These are phyloP conservation scores for Ondatra zibethicus DNA, from an alignment of 2,113 vertebrate genomes.

Conservation along the genomic window DNA sequence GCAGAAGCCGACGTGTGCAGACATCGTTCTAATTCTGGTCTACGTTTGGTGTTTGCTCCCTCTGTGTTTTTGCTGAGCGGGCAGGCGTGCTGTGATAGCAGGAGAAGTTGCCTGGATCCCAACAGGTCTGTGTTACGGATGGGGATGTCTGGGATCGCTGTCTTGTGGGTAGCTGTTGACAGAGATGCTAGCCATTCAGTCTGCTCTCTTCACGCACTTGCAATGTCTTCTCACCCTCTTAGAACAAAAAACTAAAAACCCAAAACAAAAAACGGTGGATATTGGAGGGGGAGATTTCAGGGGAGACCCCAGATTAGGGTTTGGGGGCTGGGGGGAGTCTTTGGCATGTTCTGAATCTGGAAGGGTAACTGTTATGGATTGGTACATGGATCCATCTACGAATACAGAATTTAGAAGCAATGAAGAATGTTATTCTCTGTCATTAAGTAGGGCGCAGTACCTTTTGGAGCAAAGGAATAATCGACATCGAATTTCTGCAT, in stretches of 20 bases:
- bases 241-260: not conserved
- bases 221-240: not conserved
- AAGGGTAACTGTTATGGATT: not conserved
- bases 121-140: slow-evolving; percentile 46
- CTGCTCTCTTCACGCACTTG: not conserved
- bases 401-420: not conserved
- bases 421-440: not conserved
- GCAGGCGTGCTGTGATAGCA: not conserved
- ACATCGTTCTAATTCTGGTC: slow-evolving; percentile 31
- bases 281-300: not conserved
- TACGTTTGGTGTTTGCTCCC: not conserved
- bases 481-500: not conserved
- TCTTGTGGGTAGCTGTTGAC: not conserved
- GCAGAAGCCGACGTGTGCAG: slow-evolving; percentile 35
- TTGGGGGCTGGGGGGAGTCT: not conserved
- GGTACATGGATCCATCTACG: not conserved
- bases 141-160: not conserved
- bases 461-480: slow-evolving; percentile 15
- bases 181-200: not conserved
- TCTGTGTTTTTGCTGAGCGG: not conserved
- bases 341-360: not conserved
- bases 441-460: slow-evolving; percentile 4
- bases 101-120: slow-evolving; percentile 2
- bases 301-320: not conserved
- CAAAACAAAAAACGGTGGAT: not conserved